Evolutionary conservation across 2,888 invertebrate species (phyloP), one percentile per base, ranked within the genome.

Genomic region (Hermaeophaga mercurialis): DNA sequence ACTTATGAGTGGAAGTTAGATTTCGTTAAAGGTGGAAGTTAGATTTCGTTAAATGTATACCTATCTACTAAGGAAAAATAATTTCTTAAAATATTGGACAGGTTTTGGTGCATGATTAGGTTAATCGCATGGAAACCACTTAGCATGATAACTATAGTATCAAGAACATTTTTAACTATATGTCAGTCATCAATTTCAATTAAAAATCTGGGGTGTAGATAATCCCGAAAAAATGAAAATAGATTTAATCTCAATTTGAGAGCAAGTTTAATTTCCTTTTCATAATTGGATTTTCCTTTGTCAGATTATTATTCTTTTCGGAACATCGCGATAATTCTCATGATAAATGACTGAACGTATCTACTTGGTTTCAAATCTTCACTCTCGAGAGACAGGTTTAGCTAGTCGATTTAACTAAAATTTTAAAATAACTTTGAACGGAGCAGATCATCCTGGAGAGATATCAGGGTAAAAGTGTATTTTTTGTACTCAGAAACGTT

Each of bases 181-280:
- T 26, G 11, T 41, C 55, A 44, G 48, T 49, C 24, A 55, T 55
- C 44, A 36, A 55, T 49, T 55, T 49, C 48, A 55, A 55, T 55
- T 55, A 54, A 54, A 54, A 54, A 54, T 41, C 15, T 17, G 44
- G 26, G 28, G 11, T 44, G 19, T 49, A 44, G 48, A 49, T 55
- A 49, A 55, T 55, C 55, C 44, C 34, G 15, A 38, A 52, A 57
- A 57, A 60, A 57, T 57, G 46, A 54, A 47, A 50, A 57, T 56
- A 59, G 62, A 62, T 62, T 53, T 54, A 59, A 62, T 62, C 62
- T 57, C 34, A 55, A 57, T 59, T 54, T 46, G 39, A 59, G 49
- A 57, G 56, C 57, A 58, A 57, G 58, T 60, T 59, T 59, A 61
- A 63, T 63, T 63, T 63, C 63, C 63, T 63, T 44, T 59, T 56